Evolutionary conservation across 2,888 invertebrate species (phyloP), one percentile per base, ranked within the genome.

Genomic region (Parapristionchus giblindavisi): DNA sequence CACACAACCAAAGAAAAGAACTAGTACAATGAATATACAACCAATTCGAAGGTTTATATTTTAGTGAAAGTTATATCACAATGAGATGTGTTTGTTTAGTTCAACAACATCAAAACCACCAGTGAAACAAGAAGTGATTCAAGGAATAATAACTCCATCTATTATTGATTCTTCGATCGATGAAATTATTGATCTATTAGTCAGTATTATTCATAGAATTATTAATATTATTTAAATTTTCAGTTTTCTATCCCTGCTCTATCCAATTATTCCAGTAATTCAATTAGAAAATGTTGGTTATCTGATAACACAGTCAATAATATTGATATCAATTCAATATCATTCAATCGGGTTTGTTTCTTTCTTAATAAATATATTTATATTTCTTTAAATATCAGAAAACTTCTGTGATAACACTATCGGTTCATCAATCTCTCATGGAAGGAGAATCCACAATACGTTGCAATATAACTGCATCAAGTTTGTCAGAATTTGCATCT

Each of bases 351-450:
- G 40, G 63, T 63, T 3, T 36, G 40, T 60, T n/a, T n/a, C n/a
- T n/a, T n/a, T n/a, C n/a, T n/a, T n/a, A n/a, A n/a, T 3, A 61
- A n/a, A 38, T 24, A 29, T 1, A 58, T 58, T 27, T 32, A 58
- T 17, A 14, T 4, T 1, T 29, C 17, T 14, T 29, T 40, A 8
- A n/a, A 43, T 43, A 14, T 8, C 43, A 63, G 63, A 40, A n/a
- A 14, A 40, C 40, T 4, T 63, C 63, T 0, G 29, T 29, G 1
- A 38, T 63, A 4, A 32, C 63, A 11, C 40, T 63, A 1, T 5
- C 63, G 27, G 27, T 63, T 3, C 63, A 63, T 40, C 63, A 63
- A 40, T 63, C 63, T 11, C 63, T 63, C 38, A 32, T 63, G 27
- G 6, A 17, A 3, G 63, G 40, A 40, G 40, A 63, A 11, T 38